A percentile compares a stretch with the other conserved stretches of the same genome.
These are phyloP conservation scores for Chrysodeixis includens DNA, from an alignment of 2,888 invertebrate genomes.

Conservation along the genomic window DNA sequence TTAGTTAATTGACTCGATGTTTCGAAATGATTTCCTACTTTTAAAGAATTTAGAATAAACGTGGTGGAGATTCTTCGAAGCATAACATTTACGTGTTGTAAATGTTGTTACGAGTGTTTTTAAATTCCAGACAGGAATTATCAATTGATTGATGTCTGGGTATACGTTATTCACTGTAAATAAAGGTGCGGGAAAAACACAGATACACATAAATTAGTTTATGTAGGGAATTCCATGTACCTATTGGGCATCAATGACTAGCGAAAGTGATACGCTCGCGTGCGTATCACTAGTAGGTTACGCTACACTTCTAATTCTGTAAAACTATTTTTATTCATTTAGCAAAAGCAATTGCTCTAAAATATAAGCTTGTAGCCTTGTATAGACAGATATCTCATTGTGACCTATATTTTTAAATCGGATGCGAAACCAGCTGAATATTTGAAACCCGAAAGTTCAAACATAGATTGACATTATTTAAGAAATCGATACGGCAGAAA, in stretches of 20 bases:
- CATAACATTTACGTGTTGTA: not conserved
- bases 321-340: too few species aligned
- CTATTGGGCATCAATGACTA: not conserved
- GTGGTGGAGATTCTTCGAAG: not conserved
- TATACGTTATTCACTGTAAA: not conserved
- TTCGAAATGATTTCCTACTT: not conserved
- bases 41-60: not conserved
- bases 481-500: not conserved
- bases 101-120: not conserved
- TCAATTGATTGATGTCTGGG: not conserved
- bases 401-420: not conserved
- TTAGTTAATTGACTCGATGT: not conserved
- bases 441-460: not conserved
- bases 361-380: too few species aligned
- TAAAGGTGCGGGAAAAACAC: not conserved
- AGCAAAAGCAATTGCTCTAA: too few species aligned
- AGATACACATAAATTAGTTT: not conserved
- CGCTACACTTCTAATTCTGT: too few species aligned
- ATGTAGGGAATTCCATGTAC: not conserved
- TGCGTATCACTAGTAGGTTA: too few species aligned
- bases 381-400: not conserved
- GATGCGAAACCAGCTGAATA: not conserved
- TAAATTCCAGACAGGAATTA: not conserved
- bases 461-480: slow-evolving; percentile 2
- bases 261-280: not conserved